Base-by-base conservation (phyloP, 2,888 invertebrate genomes). In the Ormyrus thymus region DNA sequence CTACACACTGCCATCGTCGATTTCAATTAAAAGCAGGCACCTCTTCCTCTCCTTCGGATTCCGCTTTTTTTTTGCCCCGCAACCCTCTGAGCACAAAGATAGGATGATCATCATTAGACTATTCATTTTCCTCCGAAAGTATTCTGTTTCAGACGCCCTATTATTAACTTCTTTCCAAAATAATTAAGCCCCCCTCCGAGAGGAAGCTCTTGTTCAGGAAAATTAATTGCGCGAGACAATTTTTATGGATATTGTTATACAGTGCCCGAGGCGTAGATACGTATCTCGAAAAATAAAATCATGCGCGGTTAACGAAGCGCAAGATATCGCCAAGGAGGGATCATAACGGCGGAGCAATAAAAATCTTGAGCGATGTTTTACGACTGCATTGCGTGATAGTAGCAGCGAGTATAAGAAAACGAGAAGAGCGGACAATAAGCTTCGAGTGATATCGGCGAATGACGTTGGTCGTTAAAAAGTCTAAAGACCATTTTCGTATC, bases 1-100 rank as follows among this genome's bases (percentile, higher is more conserved):
- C 51, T 15, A 15, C 46, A 64, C 65, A 45, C 58, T 8, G 58
- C 51, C 48, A 53, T 65, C 51, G 50, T 80, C 80, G 69, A 55
- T 77, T 73, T 77, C 83, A 84, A 86, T 86, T 86, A 85, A 84
- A 81, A 82, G 76, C 73, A 76, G 72, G 79, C 81, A 61, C 77
- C 78, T 80, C 82, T 74, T 74, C 65, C 69, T 66, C 68, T 50
- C 51, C n/a, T 13, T 15, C n/a, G 53, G 10, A 29, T 53, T n/a
- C 50, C 53, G 29, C 9, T 50, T 62, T 11, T 15, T 68, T 11
- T 56, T 8, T 13, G 9, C 51, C 43, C 29, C 58, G 13, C 29
- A 29, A 29, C 29, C 29, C 29, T 29, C 29, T 29, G 29, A 29
- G 29, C 29, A 29, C 29, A 29, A 29, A 29, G 29, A 29, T 29